phyloP scores from a whole-genome alignment of 2,888 invertebrate genomes.

The Drosophila bunnanda region DNA sequence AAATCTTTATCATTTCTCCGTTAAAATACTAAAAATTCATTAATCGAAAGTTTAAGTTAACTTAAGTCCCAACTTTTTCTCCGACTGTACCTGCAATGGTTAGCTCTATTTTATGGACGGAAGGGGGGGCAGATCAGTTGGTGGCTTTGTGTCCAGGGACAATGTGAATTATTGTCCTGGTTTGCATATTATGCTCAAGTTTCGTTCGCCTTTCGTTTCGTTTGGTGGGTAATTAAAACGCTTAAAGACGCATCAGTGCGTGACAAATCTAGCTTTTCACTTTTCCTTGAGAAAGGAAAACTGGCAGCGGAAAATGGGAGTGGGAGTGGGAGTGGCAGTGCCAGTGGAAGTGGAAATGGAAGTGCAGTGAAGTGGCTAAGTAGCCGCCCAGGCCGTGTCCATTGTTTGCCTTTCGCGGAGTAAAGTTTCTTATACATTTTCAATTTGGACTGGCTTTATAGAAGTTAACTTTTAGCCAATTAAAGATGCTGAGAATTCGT shows the following conservation, averaged over 20 bases:
- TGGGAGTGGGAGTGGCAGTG: constrained; percentile 11
- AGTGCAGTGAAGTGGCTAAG: constrained; percentile 52
- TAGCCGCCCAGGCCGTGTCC: constrained; percentile 46
- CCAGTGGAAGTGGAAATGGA: constrained; percentile 4
- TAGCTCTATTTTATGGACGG: constrained; percentile 28
- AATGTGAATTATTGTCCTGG: constrained; percentile 81
- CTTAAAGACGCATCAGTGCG: constrained; percentile 82
- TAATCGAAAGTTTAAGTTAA: not conserved
- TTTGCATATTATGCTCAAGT: constrained; percentile 79
- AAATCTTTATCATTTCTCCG: not conserved
- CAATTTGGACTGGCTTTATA: constrained; percentile 14
- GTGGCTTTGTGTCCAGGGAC: constrained; percentile 64
- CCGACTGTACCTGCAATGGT: constrained; percentile 22
- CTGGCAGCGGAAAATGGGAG: not conserved
- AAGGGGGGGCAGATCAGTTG: constrained; percentile 20
- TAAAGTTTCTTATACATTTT: constrained; percentile 54
- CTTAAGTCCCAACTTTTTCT: not conserved
- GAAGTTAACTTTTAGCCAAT: constrained; percentile 12
- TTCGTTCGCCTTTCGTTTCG: constrained; percentile 56
- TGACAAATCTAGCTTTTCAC: constrained; percentile 83
- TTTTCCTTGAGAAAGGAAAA: constrained; percentile 65
- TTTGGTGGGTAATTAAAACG: constrained; percentile 82
- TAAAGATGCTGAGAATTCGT: constrained; percentile 4
- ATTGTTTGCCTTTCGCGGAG: constrained; percentile 70
- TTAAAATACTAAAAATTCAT: not conserved